phyloP scores from a whole-genome alignment of 1,140 invertebrate genomes.

The Ephestia elutella region DNA sequence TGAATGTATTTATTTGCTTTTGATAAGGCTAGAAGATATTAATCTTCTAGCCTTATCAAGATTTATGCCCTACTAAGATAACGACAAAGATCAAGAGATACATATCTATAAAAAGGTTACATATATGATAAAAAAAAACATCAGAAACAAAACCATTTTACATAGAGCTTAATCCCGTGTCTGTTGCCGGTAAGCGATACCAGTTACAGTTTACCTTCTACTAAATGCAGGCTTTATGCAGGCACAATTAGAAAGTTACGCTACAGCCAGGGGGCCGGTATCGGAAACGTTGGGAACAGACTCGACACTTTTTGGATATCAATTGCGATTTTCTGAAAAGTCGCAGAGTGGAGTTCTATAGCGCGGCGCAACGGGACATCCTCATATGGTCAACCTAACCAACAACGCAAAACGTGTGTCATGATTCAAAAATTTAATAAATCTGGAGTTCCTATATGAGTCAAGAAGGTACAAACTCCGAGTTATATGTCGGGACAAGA shows the following conservation, averaged over 20 bases:
- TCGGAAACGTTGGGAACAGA: slow-evolving; percentile 14
- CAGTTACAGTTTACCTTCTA: slow-evolving; percentile 13
- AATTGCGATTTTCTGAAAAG: background rate
- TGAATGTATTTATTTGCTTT: too few relatives aligned
- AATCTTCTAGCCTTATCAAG: too few relatives aligned
- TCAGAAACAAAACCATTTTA: background rate
- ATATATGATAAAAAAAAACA: background rate
- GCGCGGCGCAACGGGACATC: too few relatives aligned
- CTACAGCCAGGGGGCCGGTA: slow-evolving; percentile 25
- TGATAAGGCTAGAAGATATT: too few relatives aligned
- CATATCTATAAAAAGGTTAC: background rate
- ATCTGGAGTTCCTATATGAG: too few relatives aligned
- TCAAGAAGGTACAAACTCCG: too few relatives aligned
- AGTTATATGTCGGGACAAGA: too few relatives aligned
- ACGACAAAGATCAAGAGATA: too few relatives aligned
- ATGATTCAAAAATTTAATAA: too few relatives aligned
- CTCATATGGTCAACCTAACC: too few relatives aligned
- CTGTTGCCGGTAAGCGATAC: slow-evolving; percentile 9
- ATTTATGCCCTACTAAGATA: too few relatives aligned
- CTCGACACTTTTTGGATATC: background rate
- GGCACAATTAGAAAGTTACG: slow-evolving; percentile 30
- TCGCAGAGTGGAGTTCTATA: background rate
- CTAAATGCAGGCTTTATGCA: slow-evolving; percentile 19
- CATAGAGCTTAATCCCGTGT: background rate
- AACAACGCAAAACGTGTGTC: too few relatives aligned